These are phyloP conservation scores for Eucidaris tribuloides DNA, from an alignment of 35 echinoderm and acorn worm genomes.

Conservation along the genomic window DNA sequence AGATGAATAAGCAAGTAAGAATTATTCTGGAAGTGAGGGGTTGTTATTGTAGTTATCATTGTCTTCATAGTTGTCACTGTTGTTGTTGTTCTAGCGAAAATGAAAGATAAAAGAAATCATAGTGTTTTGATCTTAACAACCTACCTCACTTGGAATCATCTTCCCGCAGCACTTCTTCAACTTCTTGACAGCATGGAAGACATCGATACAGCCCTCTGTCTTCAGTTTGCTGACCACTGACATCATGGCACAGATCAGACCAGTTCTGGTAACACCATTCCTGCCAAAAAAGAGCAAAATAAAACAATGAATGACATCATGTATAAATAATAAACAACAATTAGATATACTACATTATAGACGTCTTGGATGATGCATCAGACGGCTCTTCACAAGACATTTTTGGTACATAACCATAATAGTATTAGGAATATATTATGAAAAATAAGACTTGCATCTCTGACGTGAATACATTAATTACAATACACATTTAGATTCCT, in stretches of 20 bases:
- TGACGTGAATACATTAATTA: too few relatives aligned
- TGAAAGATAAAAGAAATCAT: too few relatives aligned
- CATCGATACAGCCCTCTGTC: constrained; percentile 65
- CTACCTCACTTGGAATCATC: constrained; percentile 1
- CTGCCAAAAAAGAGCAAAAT: constrained; percentile 41
- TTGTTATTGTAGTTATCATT: too few relatives aligned
- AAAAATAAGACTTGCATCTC: too few relatives aligned
- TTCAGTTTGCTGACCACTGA: constrained; percentile 74
- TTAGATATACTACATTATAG: not conserved
- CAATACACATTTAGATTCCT: too few relatives aligned
- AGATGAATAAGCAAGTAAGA: too few relatives aligned
- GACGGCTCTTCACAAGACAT: too few relatives aligned
- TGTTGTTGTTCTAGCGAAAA: too few relatives aligned
- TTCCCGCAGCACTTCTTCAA: constrained; percentile 36
- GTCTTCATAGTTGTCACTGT: too few relatives aligned
- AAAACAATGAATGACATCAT: not conserved
- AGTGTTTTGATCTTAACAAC: not conserved
- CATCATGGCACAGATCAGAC: constrained; percentile 66
- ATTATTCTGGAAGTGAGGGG: too few relatives aligned
- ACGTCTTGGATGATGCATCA: not conserved
- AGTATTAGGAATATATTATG: too few relatives aligned
- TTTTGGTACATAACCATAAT: too few relatives aligned
- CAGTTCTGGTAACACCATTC: constrained; percentile 73
- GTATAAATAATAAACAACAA: not conserved
- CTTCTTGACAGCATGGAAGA: constrained; percentile 93